phyloP scores from a whole-genome alignment of 2,113 vertebrate species.

The Petaurus breviceps region DNA sequence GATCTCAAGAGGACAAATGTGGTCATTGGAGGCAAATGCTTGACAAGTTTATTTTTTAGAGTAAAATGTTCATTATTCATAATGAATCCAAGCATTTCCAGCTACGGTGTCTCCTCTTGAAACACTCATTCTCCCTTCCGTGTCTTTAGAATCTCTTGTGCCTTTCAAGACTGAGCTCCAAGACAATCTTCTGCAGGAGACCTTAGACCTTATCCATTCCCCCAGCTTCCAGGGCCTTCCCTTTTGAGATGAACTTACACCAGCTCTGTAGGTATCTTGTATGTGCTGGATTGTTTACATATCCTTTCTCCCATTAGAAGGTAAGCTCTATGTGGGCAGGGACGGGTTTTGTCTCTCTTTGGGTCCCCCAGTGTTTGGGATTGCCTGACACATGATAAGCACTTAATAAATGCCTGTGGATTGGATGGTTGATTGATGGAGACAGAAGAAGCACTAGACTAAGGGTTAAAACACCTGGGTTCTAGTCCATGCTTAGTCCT shows the following conservation, averaged over 20 bases:
- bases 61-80: not conserved
- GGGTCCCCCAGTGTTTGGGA: not conserved
- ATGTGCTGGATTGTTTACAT: not conserved
- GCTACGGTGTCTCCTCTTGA: not conserved
- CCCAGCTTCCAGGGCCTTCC: not conserved
- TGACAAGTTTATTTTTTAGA: slow-evolving; percentile 12
- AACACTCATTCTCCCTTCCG: not conserved
- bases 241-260: not conserved
- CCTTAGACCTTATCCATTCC: not conserved
- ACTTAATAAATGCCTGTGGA: not conserved
- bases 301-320: not conserved
- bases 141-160: not conserved
- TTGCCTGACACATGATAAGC: not conserved
- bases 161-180: not conserved
- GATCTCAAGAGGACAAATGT: not conserved
- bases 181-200: not conserved
- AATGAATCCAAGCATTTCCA: not conserved
- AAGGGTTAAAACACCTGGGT: not conserved
- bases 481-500: not conserved
- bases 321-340: not conserved
- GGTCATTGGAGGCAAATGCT: slow-evolving; percentile 1
- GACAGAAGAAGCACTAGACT: not conserved
- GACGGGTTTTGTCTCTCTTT: not conserved
- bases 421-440: not conserved
- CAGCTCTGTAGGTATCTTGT: not conserved